Evolutionary conservation across 1,140 invertebrate genomes (phyloP), one percentile per base, ranked within the genome.

Genomic region (Ceratitis capitata): DNA sequence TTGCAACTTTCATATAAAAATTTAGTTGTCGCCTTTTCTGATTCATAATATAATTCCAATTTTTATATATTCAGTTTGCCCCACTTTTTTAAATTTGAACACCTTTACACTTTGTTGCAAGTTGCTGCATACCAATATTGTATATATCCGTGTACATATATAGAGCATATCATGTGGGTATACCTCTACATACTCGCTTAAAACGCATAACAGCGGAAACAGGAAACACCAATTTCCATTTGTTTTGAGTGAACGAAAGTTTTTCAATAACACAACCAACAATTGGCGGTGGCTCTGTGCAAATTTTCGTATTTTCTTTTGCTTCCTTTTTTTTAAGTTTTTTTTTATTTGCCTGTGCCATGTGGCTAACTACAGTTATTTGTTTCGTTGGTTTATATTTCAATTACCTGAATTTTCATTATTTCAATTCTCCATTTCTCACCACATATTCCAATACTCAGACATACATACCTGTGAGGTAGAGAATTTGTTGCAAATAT

Each of bases 341-440:
- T 5, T 39, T n/a, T 35, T 12, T 39, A 69, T 14, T n/a, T 39
- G 32, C 10, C 7, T 39, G n/a, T n/a, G 12, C 35, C 35, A 39
- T 7, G 64, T 69, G 16, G 51, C 51, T 14, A 5, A 56, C n/a
- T 32, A 23, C 12, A 16, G 26, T 64, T 64, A 32, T 64, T 64
- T 32, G 32, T 19, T 69, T 23, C 19, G 29, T 69, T 14, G 16
- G n/a, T 69, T 69, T 69, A 39, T 69, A 42, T 69, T 69, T 69
- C 64, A 69, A 69, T 69, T 69, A 69, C 64, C 64, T 69, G 35
- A 12, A 69, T 42, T 35, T 69, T 26, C 64, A 69, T 69, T 69
- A 69, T 69, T 69, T 69, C 39, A 39, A 29, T 39, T 16, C 29
- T 69, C 26, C 32, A 39, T n/a, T 69, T 69, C n/a, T 16, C 58